Evolutionary conservation across 2,797 vertebrate genomes (phyloP), one percentile per base, ranked within the genome.

Genomic region (Odontamblyopus lacepedii): DNA sequence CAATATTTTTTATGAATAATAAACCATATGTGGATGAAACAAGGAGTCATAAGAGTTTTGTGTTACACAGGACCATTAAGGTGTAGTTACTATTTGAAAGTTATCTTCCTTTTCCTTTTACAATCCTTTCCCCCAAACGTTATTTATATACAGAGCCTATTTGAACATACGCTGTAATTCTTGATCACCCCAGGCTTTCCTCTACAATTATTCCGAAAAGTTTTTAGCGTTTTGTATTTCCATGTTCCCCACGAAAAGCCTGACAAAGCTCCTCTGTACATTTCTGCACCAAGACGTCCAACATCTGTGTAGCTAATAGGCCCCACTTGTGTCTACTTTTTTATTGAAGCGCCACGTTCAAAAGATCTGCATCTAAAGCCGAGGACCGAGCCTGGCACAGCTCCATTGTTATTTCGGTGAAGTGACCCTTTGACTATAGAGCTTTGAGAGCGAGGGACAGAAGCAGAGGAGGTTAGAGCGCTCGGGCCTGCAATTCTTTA

Each of bases 401-500:
- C 51, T 55, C 50, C 66, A 35, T 56, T 56, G 66, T 67, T 51
- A 32, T 53, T 53, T 67, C 18, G 29, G 65, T 67, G 50, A 67
- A 67, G 65, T 68, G 66, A 68, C 66, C 66, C 66, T 50, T 29
- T 38, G 35, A 51, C 30, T 64, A 50, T 48, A 26, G 63, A 38
- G 61, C 55, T 76, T 48, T 61, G 55, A 60, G 60, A 44, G 56
- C 53, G 63, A 30, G 63, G 74, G 29, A 68, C 56, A 57, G 73
- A 59, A 53, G 61, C 57, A 18, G 6, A 30, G 57, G 48, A 63
- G 73, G 67, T 67, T 55, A 53, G 48, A 55, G 50, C 67, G 70
- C 78, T 56, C 3, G 71, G 75, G 67, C 75, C 76, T 77, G 71
- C 64, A 38, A 74, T 75, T 75, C 79, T 87, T 84, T 87, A 86